Conservation (phyloP, 2,888 invertebrate species). For the Leucophenga maculata region DNA sequence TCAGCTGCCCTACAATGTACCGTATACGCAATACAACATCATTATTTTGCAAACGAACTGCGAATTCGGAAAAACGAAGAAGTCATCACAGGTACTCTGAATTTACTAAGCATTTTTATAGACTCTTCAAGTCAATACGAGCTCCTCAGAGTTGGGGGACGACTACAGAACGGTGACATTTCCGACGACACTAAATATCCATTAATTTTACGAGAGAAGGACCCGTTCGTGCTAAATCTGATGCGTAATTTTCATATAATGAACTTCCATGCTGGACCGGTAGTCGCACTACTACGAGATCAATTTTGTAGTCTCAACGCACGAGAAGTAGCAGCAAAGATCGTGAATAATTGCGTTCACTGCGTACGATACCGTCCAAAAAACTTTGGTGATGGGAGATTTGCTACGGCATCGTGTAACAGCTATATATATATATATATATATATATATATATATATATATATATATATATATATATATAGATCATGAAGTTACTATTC, state of each 20-base stretch:
- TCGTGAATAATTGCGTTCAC: conserved; percentile 24
- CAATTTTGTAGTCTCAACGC: conserved; percentile 29
- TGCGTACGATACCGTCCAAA: conserved; percentile 24
- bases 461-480: no score
- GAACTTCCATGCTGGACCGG: conserved; percentile 28
- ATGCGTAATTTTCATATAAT: neutral
- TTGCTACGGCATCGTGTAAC: no score
- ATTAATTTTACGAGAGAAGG: neutral
- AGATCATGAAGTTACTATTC: no score
- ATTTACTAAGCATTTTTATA: neutral
- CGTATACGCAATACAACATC: neutral
- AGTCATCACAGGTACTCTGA: neutral
- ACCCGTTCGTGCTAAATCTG: neutral
- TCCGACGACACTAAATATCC: neutral
- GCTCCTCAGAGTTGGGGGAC: conserved; percentile 17
- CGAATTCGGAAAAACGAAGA: neutral
- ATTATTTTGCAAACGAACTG: neutral
- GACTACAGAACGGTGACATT: conserved; percentile 24
- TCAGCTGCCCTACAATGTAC: no score
- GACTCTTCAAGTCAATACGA: neutral
- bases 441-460: no score
- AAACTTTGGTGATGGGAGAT: neutral
- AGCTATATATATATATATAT: no score
- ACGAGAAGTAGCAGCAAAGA: conserved; percentile 6
- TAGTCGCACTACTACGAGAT: conserved; percentile 15